Evolutionary conservation across 2,888 invertebrate genomes (phyloP).

Genomic region (Tetragnatha montana): DNA sequence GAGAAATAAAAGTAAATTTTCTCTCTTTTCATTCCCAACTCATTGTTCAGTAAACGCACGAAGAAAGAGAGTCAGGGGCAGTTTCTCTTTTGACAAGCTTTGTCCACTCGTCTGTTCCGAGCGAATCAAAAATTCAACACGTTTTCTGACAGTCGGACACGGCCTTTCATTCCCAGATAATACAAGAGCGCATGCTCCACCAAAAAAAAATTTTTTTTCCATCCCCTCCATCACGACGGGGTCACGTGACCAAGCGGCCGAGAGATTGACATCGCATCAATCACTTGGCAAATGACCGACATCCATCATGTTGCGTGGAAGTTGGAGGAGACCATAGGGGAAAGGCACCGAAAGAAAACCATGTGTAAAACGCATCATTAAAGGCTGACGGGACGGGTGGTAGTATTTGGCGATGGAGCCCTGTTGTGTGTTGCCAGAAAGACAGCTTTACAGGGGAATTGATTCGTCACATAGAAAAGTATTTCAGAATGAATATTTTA

Average conservation of each 20-base stretch:
- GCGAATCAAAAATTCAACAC: slow-evolving; percentile 67
- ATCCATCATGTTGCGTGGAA: slow-evolving; percentile 69
- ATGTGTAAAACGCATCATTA: slow-evolving; percentile 71
- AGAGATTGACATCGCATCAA: slow-evolving; percentile 69
- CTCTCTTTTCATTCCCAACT: neutral
- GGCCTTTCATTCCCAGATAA: slow-evolving; percentile 52
- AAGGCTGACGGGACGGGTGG: slow-evolving; percentile 34
- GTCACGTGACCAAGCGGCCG: slow-evolving; percentile 64
- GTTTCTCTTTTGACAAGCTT: neutral
- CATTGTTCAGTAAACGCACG: neutral
- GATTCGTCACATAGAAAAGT: too few species aligned
- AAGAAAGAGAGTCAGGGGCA: neutral
- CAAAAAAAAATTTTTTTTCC: slow-evolving; percentile 48
- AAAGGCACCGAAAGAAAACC: slow-evolving; percentile 60
- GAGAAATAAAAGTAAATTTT: too few species aligned
- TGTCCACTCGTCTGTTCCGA: neutral
- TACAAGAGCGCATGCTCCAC: slow-evolving; percentile 35
- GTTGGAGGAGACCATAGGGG: slow-evolving; percentile 44
- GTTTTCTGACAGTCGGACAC: slow-evolving; percentile 56
- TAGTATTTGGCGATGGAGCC: slow-evolving; percentile 8
- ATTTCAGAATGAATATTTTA: neutral
- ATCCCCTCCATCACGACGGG: slow-evolving; percentile 25
- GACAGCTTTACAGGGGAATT: neutral
- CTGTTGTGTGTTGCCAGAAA: neutral
- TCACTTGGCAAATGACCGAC: slow-evolving; percentile 68